These are phyloP conservation scores for Tricholaema leucomelas DNA, from an alignment of 2,113 vertebrate genomes.

Conservation along the genomic window DNA sequence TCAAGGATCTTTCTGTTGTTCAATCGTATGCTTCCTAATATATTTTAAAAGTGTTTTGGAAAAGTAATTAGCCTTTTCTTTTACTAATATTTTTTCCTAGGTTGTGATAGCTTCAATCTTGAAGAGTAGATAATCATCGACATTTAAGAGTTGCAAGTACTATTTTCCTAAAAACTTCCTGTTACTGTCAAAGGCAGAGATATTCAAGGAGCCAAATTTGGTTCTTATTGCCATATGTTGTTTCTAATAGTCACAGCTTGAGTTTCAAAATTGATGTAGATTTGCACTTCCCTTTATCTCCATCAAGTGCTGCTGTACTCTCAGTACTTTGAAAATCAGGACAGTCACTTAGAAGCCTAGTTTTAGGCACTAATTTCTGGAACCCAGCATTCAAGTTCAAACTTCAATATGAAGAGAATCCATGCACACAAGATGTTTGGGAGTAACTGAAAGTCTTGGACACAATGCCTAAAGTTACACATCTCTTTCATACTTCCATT, in stretches of 20 bases:
- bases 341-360: neutral
- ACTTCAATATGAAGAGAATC: neutral
- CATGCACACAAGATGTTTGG: neutral
- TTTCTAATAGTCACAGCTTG: slow-evolving; percentile 28
- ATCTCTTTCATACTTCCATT: neutral
- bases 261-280: slow-evolving; percentile 19
- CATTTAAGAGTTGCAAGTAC: neutral
- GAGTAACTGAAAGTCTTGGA: neutral
- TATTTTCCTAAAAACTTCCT: slow-evolving; percentile 2
- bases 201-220: slow-evolving; percentile 10
- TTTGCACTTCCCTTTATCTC: slow-evolving; percentile 26
- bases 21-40: neutral
- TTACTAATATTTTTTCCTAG: neutral
- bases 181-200: neutral
- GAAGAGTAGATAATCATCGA: neutral
- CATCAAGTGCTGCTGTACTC: neutral
- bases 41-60: neutral
- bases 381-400: neutral
- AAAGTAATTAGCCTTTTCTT: neutral
- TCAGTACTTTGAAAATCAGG: neutral
- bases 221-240: slow-evolving; percentile 20
- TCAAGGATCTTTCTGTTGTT: neutral
- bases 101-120: neutral
- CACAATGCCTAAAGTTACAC: neutral
- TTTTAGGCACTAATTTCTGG: slow-evolving; percentile 2